Percentiles rank a stretch among this genome's conserved stretches.
Evolutionary conservation across 2,113 vertebrate genomes (phyloP).

Genomic region (Cyanocitta stelleri): DNA sequence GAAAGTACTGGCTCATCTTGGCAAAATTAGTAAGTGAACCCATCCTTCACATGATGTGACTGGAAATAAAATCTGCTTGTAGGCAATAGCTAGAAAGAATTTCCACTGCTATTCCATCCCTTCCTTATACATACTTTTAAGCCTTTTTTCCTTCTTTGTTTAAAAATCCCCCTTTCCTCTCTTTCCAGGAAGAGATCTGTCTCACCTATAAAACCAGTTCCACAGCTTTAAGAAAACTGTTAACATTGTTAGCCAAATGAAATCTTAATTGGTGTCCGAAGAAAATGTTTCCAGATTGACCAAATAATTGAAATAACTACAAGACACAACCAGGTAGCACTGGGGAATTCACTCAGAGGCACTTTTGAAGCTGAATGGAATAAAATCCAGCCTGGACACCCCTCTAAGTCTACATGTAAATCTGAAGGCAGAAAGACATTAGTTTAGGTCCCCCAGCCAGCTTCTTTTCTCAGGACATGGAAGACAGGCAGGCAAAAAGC

Average conservation of each 20-base stretch:
- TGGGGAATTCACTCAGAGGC: not conserved
- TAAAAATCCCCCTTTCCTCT: not conserved
- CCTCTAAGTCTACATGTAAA: not conserved
- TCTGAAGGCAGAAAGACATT: not conserved
- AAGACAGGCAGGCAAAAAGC: slow-evolving; percentile 35
- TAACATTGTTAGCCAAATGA: not conserved
- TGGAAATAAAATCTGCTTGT: not conserved
- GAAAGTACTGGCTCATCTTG: not conserved
- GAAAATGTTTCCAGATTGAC: not conserved
- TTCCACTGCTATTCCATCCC: not conserved
- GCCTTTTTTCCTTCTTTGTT: not conserved
- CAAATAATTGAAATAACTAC: not conserved
- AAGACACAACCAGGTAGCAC: not conserved
- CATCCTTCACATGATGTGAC: not conserved
- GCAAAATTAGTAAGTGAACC: not conserved
- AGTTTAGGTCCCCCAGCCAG: not conserved
- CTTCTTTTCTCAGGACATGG: not conserved
- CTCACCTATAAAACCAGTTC: not conserved
- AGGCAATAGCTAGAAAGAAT: not conserved
- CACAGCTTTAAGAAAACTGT: not conserved
- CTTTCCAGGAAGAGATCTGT: not conserved
- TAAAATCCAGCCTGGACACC: not conserved
- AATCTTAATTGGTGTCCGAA: not conserved
- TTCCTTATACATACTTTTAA: not conserved
- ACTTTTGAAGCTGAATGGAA: not conserved